Percentiles rank a stretch among this genome's conserved stretches.
phyloP scores from a whole-genome alignment of 2,113 vertebrate species.

The Spilogale gracilis region DNA sequence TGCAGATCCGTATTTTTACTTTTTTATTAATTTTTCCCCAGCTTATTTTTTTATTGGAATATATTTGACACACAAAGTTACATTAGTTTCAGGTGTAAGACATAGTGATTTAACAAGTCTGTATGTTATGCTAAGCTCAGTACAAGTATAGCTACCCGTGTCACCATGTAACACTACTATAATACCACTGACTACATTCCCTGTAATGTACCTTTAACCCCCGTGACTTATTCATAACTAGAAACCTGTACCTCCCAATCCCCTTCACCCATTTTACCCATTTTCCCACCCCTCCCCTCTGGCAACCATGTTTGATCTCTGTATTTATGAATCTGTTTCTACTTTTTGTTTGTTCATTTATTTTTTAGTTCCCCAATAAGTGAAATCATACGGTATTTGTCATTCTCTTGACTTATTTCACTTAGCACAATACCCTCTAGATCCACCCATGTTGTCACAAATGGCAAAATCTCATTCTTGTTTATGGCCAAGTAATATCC shows the following conservation, averaged over 20 bases:
- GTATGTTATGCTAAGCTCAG: neutral
- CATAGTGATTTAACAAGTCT: neutral
- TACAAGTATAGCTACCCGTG: neutral
- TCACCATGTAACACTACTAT: neutral
- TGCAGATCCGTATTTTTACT: neutral
- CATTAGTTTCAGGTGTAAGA: neutral
- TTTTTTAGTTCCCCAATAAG: neutral
- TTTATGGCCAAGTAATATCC: neutral
- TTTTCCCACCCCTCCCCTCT: neutral
- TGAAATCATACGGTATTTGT: neutral
- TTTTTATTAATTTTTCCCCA: neutral
- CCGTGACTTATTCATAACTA: neutral
- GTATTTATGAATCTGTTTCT: neutral
- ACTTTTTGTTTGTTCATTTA: neutral
- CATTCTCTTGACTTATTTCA: neutral
- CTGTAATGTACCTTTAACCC: neutral
- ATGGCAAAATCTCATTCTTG: neutral
- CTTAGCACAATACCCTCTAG: neutral
- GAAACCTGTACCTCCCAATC: neutral
- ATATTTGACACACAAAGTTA: neutral
- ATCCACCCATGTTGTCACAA: neutral
- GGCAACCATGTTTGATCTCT: neutral
- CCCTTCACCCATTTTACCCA: neutral
- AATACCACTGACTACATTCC: neutral
- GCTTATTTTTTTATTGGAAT: neutral